These are phyloP conservation scores for Xenopus tropicalis DNA, from an alignment of 2,113 vertebrate genomes.

Conservation along the genomic window UCB_Xtro_10.0 CM004443.2:175444501-175445000, in stretches of 20 bases:
- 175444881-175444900: slow-evolving; percentile 88
- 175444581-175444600: neutral
- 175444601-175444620: neutral
- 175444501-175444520: too few relatives aligned
- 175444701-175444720: slow-evolving; percentile 94
- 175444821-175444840: slow-evolving; percentile 92
- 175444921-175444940: slow-evolving; percentile 38
- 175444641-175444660: neutral
- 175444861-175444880: slow-evolving; percentile 77
- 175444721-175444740: slow-evolving; percentile 93
- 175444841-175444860: slow-evolving; percentile 88
- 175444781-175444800: slow-evolving; percentile 88
- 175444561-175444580: too few relatives aligned
- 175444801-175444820: slow-evolving; percentile 92
- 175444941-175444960: too few relatives aligned
- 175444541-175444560: too few relatives aligned
- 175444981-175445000: slow-evolving; percentile 28
- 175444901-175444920: slow-evolving; percentile 68
- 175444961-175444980: neutral
- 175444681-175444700: slow-evolving; percentile 71
- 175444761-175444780: slow-evolving; percentile 93
- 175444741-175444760: slow-evolving; percentile 92
- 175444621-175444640: neutral
- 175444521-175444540: too few relatives aligned
- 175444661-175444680: neutral